Evolutionary conservation across 2,888 invertebrate species (phyloP).

Genomic region (Lasioglossum marginatum): DNA sequence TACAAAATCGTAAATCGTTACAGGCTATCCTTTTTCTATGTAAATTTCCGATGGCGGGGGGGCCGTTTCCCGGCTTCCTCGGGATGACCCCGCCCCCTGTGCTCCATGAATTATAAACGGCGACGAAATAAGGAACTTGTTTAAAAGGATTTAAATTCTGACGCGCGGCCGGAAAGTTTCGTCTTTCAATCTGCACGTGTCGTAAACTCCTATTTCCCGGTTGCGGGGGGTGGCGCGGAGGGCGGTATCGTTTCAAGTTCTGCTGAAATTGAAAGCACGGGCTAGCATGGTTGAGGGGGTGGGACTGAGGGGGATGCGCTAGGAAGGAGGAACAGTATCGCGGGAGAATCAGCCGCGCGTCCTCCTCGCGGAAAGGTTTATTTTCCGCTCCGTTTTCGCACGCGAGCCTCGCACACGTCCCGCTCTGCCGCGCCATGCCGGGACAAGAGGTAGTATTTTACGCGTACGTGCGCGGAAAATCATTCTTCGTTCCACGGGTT

Average conservation of each 20-base stretch:
- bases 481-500: constrained; percentile 16
- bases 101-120: constrained; percentile 68
- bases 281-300: neutral
- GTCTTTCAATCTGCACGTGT: constrained; percentile 56
- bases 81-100: constrained; percentile 24
- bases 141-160: constrained; percentile 68
- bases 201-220: constrained; percentile 51
- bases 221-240: neutral
- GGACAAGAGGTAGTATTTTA: constrained; percentile 50
- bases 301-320: neutral
- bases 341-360: constrained; percentile 49
- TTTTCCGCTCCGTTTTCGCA: constrained; percentile 38
- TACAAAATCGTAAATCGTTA: constrained; percentile 66
- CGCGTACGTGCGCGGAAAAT: constrained; percentile 60
- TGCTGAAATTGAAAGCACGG: constrained; percentile 60
- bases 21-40: constrained; percentile 57
- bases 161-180: constrained; percentile 57
- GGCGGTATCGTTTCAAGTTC: constrained; percentile 61
- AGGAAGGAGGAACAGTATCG: constrained; percentile 46
- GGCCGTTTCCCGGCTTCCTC: constrained; percentile 33
- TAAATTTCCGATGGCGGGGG: constrained; percentile 45
- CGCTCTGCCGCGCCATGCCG: constrained; percentile 5
- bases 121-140: constrained; percentile 67
- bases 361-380: constrained; percentile 43
- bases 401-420: constrained; percentile 44